Evolutionary conservation across 2,888 invertebrate genomes (phyloP), one percentile per base, ranked within the genome.

Genomic region (Altica lythri): DNA sequence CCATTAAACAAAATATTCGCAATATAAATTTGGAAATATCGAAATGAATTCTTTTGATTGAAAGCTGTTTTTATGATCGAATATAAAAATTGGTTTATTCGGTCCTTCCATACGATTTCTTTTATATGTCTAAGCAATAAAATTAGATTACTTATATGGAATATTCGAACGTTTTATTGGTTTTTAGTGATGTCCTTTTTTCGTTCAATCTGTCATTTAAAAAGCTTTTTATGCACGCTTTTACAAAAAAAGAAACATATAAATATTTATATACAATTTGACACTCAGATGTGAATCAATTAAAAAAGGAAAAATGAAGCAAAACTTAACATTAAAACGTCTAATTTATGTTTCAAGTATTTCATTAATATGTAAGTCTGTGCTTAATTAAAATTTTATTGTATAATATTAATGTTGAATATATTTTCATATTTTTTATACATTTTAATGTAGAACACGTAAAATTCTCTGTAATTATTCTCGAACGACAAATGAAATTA

Each of bases 91-190:
- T 17, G 29, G 10, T 43, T 43, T 43, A 43, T 47, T 27, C 22
- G 25, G 9, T n/a, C 18, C 14, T 29, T 34, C 35, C 13, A 27
- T 37, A 16, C 35, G 22, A 13, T 35, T 35, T 18, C 17, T 37
- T 37, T 47, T 47, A 25, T 47, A 37, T 25, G 8, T 46, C 10
- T 18, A 40, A 47, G 37, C 14, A 13, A 47, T 47, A 47, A 47
- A 47, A 46, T 46, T 46, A 35, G 46, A 37, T 47, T 47, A 37
- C 37, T 37, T 13, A 47, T 37, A 37, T 13, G 27, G 37, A 32
- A 32, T 37, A 37, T 47, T 18, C 8, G 46, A 22, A 25, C 27
- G 10, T 8, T 47, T 47, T 37, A 47, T 37, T 47, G 27, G 25
- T 34, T 25, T 47, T 47, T 47, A 47, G 25, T 27, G 10, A 16